These are phyloP conservation scores for Hipposideros larvatus DNA, from an alignment of 2,797 vertebrate species.

Conservation along the genomic window DNA sequence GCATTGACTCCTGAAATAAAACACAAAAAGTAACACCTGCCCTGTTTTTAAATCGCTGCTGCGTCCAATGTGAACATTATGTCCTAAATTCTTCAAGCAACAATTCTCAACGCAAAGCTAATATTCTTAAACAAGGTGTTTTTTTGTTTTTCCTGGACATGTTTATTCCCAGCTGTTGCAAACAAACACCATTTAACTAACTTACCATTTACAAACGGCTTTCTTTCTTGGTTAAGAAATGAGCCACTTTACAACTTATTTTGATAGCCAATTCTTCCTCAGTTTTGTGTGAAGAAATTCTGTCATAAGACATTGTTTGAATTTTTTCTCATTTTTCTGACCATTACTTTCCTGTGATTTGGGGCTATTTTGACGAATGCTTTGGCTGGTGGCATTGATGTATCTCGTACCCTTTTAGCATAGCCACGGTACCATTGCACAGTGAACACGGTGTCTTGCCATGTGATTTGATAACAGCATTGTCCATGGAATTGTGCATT, in stretches of 20 bases:
- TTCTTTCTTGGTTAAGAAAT: neutral
- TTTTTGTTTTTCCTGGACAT: neutral
- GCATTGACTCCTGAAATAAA: neutral
- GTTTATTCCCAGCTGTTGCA: constrained; percentile 3
- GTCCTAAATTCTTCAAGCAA: neutral
- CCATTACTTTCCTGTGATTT: neutral
- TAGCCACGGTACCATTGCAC: accelerated
- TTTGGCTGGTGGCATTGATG: accelerated
- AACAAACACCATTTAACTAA: constrained; percentile 2
- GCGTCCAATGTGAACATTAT: too few relatives aligned
- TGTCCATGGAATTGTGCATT: neutral
- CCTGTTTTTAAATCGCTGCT: neutral
- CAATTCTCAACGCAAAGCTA: neutral
- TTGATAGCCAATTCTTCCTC: neutral
- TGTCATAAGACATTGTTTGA: neutral
- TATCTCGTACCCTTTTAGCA: accelerated
- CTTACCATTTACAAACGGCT: neutral
- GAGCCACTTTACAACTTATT: neutral
- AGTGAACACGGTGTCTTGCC: neutral
- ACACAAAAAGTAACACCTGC: neutral
- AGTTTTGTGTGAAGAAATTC: neutral
- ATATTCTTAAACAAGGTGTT: neutral
- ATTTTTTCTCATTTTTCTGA: neutral
- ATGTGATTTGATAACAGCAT: neutral
- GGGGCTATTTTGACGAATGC: neutral